Conservation (phyloP, 2,888 invertebrate species). For the Sinhomidia bicolor region DNA sequence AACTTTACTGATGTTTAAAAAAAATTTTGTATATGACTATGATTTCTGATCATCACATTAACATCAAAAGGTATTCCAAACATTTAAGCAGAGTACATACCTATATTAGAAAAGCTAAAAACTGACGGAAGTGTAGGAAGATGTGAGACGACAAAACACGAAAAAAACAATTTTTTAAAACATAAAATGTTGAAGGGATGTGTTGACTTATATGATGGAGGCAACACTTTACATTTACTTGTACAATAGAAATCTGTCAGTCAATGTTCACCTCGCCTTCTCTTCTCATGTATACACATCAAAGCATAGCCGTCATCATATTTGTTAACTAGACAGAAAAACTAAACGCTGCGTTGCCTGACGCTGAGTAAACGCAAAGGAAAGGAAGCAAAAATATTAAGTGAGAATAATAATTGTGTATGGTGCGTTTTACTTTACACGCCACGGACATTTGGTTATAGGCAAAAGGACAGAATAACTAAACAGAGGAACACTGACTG, state of each 20-base stretch:
- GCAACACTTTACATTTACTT: background rate
- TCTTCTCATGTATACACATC: background rate
- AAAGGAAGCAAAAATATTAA: constrained; percentile 22
- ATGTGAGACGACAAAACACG: background rate
- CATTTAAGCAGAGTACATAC: too few relatives aligned
- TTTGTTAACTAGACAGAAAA: background rate
- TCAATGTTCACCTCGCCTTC: background rate
- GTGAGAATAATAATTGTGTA: constrained; percentile 27
- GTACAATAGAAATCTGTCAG: too few relatives aligned
- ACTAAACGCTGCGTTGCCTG: background rate
- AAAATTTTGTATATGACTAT: too few relatives aligned
- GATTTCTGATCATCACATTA: too few relatives aligned
- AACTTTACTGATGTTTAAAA: too few relatives aligned
- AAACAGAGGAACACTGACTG: background rate
- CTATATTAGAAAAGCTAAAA: too few relatives aligned
- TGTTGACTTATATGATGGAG: background rate
- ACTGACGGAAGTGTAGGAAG: too few relatives aligned
- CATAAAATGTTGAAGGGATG: constrained; percentile 4
- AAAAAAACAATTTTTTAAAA: background rate
- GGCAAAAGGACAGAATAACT: background rate
- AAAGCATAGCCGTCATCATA: background rate
- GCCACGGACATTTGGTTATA: background rate
- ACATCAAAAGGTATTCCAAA: too few relatives aligned
- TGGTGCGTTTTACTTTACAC: background rate
- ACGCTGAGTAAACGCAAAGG: background rate